Percentiles rank a stretch among this genome's conserved stretches.
Conservation (phyloP, 2,888 invertebrate genomes). For the Pollenia angustigena region DNA sequence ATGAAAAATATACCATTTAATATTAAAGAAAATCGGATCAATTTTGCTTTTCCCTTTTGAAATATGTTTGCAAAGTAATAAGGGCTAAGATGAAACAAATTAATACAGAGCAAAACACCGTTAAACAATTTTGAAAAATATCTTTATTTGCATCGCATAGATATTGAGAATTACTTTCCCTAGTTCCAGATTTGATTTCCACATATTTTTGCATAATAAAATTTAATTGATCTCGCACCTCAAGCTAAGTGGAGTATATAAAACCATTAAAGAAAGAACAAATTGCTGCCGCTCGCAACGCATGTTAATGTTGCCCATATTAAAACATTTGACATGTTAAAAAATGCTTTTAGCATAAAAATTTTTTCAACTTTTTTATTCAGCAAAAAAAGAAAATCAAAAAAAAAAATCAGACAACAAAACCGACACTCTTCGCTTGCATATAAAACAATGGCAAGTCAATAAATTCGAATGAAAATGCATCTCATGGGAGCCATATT, state of each 20-base stretch:
- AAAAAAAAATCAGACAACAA: conserved; percentile 33
- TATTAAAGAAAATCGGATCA: conserved; percentile 23
- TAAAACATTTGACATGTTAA: conserved; percentile 70
- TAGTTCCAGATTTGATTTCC: too few species aligned
- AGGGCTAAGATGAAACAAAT: not conserved
- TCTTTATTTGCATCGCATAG: too few species aligned
- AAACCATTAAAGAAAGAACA: conserved; percentile 61
- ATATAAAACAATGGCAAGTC: conserved; percentile 73
- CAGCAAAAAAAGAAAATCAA: not conserved
- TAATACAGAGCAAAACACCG: not conserved
- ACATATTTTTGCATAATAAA: not conserved
- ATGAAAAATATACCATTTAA: conserved; percentile 26
- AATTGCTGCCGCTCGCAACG: conserved; percentile 58
- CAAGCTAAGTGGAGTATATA: conserved; percentile 8
- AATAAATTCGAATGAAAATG: conserved; percentile 72
- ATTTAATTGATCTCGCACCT: conserved; percentile 10
- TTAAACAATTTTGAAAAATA: too few species aligned
- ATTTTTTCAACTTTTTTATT: conserved; percentile 60
- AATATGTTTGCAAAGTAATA: not conserved
- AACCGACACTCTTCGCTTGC: conserved; percentile 66
- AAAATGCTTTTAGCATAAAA: conserved; percentile 73
- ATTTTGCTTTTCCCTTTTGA: not conserved
- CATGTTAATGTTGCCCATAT: conserved; percentile 67
- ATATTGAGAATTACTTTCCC: too few species aligned
- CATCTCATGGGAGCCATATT: conserved; percentile 74